A percentile compares a stretch with the other conserved stretches of the same genome.
phyloP scores from a whole-genome alignment of 2,888 invertebrate genomes.

The Stegana nigrithorax region DNA sequence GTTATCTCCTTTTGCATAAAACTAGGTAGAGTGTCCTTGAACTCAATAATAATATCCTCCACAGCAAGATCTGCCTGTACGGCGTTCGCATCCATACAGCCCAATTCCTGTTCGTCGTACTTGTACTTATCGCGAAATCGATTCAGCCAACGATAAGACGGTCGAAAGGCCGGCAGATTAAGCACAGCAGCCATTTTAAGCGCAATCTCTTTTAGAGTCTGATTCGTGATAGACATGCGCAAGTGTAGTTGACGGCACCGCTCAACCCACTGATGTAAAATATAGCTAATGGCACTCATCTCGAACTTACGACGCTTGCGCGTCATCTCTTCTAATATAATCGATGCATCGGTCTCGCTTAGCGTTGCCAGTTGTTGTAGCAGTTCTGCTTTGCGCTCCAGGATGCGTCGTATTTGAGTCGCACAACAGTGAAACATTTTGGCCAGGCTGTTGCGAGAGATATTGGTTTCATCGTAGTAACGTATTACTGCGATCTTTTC shows the following conservation, averaged over 20 bases:
- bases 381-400: conserved; percentile 62
- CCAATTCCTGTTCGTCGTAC: conserved; percentile 58
- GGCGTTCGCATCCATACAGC: conserved; percentile 41
- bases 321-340: conserved; percentile 65
- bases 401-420: conserved; percentile 64
- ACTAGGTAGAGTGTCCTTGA: conserved; percentile 60
- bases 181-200: conserved; percentile 62
- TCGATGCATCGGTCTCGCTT: conserved; percentile 63
- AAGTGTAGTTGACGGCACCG: conserved; percentile 59
- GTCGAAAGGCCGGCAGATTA: conserved; percentile 60
- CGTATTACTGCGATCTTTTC: conserved; percentile 67
- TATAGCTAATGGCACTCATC: conserved; percentile 65
- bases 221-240: conserved; percentile 54
- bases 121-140: conserved; percentile 64
- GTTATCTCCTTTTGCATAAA: conserved; percentile 65
- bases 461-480: conserved; percentile 64
- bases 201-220: conserved; percentile 60
- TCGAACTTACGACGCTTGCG: conserved; percentile 65
- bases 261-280: conserved; percentile 65
- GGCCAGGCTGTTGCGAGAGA: conserved; percentile 63
- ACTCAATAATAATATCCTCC: conserved; percentile 65
- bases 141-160: conserved; percentile 63
- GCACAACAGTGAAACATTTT: conserved; percentile 67
- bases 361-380: conserved; percentile 59
- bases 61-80: conserved; percentile 51